Evolutionary conservation across 2,888 invertebrate species (phyloP).

Genomic region (Zootermopsis nevadensis): DNA sequence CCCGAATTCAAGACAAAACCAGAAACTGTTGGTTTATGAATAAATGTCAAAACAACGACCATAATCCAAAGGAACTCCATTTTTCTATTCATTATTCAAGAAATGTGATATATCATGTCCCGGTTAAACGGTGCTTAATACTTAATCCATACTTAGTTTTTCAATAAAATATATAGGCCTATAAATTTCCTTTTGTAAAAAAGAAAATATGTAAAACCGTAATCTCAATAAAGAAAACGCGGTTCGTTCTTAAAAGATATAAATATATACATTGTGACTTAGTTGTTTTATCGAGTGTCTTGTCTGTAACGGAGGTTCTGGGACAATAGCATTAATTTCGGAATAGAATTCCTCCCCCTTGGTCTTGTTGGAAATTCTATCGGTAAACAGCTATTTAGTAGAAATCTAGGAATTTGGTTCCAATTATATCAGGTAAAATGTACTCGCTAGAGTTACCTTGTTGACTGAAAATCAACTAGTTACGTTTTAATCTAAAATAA

Average conservation of each 20-base stretch:
- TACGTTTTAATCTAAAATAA: no score
- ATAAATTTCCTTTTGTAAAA: slow-evolving; percentile 18
- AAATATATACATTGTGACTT: slow-evolving; percentile 12
- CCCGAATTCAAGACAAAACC: not conserved
- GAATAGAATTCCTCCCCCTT: not conserved
- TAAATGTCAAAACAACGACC: slow-evolving; percentile 30
- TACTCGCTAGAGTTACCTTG: no score
- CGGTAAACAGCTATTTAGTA: not conserved
- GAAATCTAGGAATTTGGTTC: no score
- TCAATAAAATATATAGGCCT: slow-evolving; percentile 21
- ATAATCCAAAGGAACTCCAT: slow-evolving; percentile 24
- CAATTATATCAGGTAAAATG: no score
- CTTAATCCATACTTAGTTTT: slow-evolving; percentile 45
- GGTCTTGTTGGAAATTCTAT: not conserved
- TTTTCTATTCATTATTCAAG: slow-evolving; percentile 35
- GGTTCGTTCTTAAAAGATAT: slow-evolving; percentile 40
- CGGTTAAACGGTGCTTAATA: slow-evolving; percentile 46
- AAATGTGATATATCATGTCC: slow-evolving; percentile 45
- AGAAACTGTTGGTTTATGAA: not conserved
- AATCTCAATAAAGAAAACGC: slow-evolving; percentile 25
- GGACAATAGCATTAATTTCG: not conserved
- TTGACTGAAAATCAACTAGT: no score
- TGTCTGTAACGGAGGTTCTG: not conserved
- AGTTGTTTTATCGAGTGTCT: not conserved
- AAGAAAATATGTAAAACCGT: not conserved